Evolutionary conservation across 2,888 invertebrate genomes (phyloP), one percentile per base, ranked within the genome.

Genomic region (Nomada hirtipes): DNA sequence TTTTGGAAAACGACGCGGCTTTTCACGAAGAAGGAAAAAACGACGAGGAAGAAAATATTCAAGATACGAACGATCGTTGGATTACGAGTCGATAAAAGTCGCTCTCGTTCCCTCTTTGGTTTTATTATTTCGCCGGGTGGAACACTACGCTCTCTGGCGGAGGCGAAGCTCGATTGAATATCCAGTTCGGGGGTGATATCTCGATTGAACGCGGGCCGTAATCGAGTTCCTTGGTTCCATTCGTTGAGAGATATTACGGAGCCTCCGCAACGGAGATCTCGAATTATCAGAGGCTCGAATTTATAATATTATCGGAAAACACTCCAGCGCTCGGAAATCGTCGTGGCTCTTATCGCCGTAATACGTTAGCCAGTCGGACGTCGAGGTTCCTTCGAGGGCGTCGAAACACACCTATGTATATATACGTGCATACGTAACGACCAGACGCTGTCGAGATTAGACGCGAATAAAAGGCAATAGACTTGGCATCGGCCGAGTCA

Each of bases 401-500:
- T 44, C 63, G 29, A 73, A 63, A 77, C 65, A 67, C 61, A 20
- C 26, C 20, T 42, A 55, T 26, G 26, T 50, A 55, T 0, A 20
- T 20, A 36, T 36, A 36, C 36, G 36, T 10, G 3, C 23, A 3
- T 11, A 60, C 36, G 52, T 50, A 61, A 53, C 29, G 29, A 13
- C 13, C 11, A 4, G 2, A 13, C 55, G 42, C n/a, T 13, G 53
- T 3, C 26, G 74, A 78, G 69, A 76, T 79, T 76, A 83, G 69
- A 69, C 23, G 29, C 64, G 64, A 69, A 69, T 69, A 84, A 86
- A 61, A 61, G 47, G 65, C 82, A 63, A 85, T 81, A 72, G 84
- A 82, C 77, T 86, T 85, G 85, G 86, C 86, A 86, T 83, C 74
- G 83, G 76, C 75, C 76, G 86, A 85, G 83, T 89, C 85, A 90